These are phyloP conservation scores for Ophion obscuratus DNA, from an alignment of 2,888 invertebrate species.

Conservation along the genomic window DNA sequence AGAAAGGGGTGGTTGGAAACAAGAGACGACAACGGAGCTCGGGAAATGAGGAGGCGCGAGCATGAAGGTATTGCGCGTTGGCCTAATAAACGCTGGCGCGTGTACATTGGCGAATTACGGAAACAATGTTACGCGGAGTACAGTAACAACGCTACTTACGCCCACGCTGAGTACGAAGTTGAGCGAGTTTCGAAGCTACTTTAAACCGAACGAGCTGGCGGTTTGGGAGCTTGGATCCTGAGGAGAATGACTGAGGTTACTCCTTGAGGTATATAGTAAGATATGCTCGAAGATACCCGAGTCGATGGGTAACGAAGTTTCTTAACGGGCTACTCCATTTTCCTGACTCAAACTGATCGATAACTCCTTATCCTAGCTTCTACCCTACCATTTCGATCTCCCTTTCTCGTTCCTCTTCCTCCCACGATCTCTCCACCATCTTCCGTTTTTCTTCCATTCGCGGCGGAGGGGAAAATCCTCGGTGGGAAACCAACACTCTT, in stretches of 20 bases:
- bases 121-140: conserved; percentile 63
- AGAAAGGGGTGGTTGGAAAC: not conserved
- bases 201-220: conserved; percentile 71
- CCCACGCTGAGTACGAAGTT: conserved; percentile 77
- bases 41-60: not conserved
- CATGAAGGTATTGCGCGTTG: not conserved
- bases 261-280: conserved; percentile 55
- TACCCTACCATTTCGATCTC: conserved; percentile 20
- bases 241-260: conserved; percentile 15
- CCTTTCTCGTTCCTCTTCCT: not conserved
- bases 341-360: conserved; percentile 81
- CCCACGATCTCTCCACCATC: not conserved
- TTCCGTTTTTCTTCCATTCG: not conserved
- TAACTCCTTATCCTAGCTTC: conserved; percentile 76
- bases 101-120: conserved; percentile 33
- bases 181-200: conserved; percentile 80
- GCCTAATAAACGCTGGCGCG: conserved; percentile 71
- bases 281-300: not conserved
- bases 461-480: not conserved
- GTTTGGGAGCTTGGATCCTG: conserved; percentile 55
- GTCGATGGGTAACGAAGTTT: conserved; percentile 74
- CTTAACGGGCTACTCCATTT: conserved; percentile 80
- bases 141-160: conserved; percentile 74
- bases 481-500: not conserved
- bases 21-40: not conserved